Conservation (phyloP, 2,888 invertebrate genomes). For the Herminia tarsipennalis region DNA sequence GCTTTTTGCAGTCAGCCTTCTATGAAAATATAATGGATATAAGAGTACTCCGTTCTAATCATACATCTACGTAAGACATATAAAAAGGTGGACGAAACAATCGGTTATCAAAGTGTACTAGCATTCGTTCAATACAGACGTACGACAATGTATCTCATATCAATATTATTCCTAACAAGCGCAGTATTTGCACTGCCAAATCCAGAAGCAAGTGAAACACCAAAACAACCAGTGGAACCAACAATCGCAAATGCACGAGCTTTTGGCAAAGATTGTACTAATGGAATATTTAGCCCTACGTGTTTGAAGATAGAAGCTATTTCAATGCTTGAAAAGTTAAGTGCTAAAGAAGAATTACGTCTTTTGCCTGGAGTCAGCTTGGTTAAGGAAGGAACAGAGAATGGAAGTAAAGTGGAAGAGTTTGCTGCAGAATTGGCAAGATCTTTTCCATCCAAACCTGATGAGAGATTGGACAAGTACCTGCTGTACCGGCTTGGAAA, state of each 20-base stretch:
- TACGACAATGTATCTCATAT: slow-evolving; percentile 64
- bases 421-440: slow-evolving; percentile 90
- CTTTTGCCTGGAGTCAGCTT: slow-evolving; percentile 86
- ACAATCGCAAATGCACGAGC: slow-evolving; percentile 62
- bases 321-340: slow-evolving; percentile 72
- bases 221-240: slow-evolving; percentile 53
- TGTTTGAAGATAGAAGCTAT: slow-evolving; percentile 80
- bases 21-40: slow-evolving; percentile 83
- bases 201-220: slow-evolving; percentile 56
- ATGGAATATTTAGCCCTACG: slow-evolving; percentile 74
- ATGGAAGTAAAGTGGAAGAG: slow-evolving; percentile 87
- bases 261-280: slow-evolving; percentile 70
- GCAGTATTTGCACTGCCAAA: slow-evolving; percentile 64
- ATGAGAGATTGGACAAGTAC: slow-evolving; percentile 91
- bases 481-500: slow-evolving; percentile 89
- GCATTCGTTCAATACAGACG: slow-evolving; percentile 68
- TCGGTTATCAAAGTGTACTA: slow-evolving; percentile 75
- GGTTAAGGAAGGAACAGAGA: slow-evolving; percentile 85
- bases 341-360: slow-evolving; percentile 70
- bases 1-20: slow-evolving; percentile 78
- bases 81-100: slow-evolving; percentile 75
- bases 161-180: slow-evolving; percentile 51
- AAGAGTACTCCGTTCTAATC: slow-evolving; percentile 68
- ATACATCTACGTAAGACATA: slow-evolving; percentile 77
- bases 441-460: slow-evolving; percentile 90